Evolutionary conservation across 1,140 invertebrate genomes (phyloP), one percentile per base, ranked within the genome.

Genomic region (Proales similis): DNA sequence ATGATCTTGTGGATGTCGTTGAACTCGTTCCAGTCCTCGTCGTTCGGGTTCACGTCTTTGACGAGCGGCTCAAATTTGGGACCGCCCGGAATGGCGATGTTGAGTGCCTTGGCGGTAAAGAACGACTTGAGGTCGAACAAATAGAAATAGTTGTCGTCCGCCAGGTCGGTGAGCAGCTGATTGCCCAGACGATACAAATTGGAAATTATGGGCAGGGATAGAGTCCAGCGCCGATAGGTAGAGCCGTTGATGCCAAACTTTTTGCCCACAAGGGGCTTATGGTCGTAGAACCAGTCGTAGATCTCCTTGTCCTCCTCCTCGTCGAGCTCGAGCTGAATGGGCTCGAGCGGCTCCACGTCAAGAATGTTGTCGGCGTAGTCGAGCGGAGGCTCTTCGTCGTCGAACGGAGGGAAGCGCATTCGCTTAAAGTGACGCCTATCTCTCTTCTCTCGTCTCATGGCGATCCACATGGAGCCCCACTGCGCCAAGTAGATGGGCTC

Each of bases 391-490:
- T 99, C 95, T 78, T 99, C 95, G 79, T 99, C 95, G 77, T 99
- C 95, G 77, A 99, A 99, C 1, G 95, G 95, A 27, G 95, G 95
- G 73, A 99, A 99, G 67, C 95, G 81, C 95, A 99, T 99, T 66
- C 95, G 81, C 76, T 99, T 96, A 71, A 99, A 99, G 77, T 99
- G 95, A 32, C 94, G 82, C 72, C 95, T 84, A 81, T 99, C 95
- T 65, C 95, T 78, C 75, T 99, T 99, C 71, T 99, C 95, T 66
- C 95, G 81, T 67, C 95, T 80, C 93, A 99, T 98, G 90, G 98
- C 98, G 66, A 99, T 96, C 95, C 95, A 99, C 93, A 99, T 99
- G 4, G 94, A 93, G 45, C 90, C 94, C 95, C 95, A 99, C 76
- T 99, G 95, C 11, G 93, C 93, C 68, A 99, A 93, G 71, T 96